phyloP scores from a whole-genome alignment of 2,888 invertebrate species.

The Agrochola lota region DNA sequence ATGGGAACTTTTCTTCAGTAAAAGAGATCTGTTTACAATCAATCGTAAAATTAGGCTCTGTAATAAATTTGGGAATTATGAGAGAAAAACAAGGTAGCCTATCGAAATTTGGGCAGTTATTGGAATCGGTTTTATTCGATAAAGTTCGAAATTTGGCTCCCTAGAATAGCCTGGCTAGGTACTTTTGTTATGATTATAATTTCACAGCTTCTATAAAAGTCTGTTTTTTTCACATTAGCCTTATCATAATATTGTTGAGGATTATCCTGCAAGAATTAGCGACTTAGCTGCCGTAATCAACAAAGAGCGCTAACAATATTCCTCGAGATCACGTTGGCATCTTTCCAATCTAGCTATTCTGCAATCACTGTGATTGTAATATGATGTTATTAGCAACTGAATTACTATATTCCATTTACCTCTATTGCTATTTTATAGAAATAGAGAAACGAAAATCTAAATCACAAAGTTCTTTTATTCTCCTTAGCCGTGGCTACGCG shows the following conservation, averaged over 20 bases:
- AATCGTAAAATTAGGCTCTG: conserved; percentile 40
- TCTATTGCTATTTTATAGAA: conserved; percentile 20
- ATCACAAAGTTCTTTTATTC: conserved; percentile 8
- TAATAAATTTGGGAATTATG: conserved; percentile 36
- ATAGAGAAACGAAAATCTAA: background rate
- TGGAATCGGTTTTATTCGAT: conserved; percentile 53
- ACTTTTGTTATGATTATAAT: conserved; percentile 40
- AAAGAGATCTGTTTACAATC: conserved; percentile 40
- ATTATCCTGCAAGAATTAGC: conserved; percentile 15
- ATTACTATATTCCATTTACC: conserved; percentile 8
- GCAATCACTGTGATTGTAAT: conserved; percentile 41
- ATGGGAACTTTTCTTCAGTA: background rate
- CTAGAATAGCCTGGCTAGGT: conserved; percentile 18
- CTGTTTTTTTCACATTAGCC: conserved; percentile 3
- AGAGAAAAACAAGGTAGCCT: conserved; percentile 52
- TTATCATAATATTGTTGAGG: conserved; percentile 16
- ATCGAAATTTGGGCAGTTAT: conserved; percentile 47
- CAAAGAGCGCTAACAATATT: conserved; percentile 34
- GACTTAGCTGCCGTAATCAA: conserved; percentile 28
- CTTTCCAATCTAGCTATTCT: conserved; percentile 34
- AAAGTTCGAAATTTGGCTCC: conserved; percentile 37
- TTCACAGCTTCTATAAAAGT: conserved; percentile 17
- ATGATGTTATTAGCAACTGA: conserved; percentile 40
- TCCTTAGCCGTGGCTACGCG: conserved; percentile 12
- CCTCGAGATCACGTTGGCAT: conserved; percentile 42